These are phyloP conservation scores for Furnarius figulus DNA, from an alignment of 2,113 vertebrate genomes.

Conservation along the genomic window DNA sequence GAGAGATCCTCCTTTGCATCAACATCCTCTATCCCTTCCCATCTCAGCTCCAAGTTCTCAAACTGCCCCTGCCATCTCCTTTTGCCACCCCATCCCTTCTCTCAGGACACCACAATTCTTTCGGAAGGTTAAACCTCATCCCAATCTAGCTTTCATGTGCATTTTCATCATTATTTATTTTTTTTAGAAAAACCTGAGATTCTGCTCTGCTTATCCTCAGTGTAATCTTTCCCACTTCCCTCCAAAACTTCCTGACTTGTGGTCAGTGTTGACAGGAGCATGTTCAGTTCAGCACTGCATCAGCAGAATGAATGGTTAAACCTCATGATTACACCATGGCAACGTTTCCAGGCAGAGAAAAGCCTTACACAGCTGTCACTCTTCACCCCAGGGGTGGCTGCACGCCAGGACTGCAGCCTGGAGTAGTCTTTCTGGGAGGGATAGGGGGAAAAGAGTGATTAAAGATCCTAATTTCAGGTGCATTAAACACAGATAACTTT, in stretches of 20 bases:
- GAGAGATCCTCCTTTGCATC: not conserved
- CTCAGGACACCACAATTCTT: not conserved
- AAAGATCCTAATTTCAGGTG: not conserved
- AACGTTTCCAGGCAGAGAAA: not conserved
- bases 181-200: not conserved
- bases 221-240: slow-evolving; percentile 21
- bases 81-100: not conserved
- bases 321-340: not conserved
- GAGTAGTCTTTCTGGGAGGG: not conserved
- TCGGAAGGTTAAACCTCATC: not conserved
- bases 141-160: not conserved
- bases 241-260: slow-evolving; percentile 46
- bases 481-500: not conserved
- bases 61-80: not conserved
- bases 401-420: not conserved
- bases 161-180: not conserved
- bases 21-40: not conserved
- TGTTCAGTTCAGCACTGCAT: not conserved
- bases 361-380: not conserved
- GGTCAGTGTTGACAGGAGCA: slow-evolving; percentile 22
- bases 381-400: not conserved
- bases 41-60: not conserved
- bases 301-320: slow-evolving; percentile 23
- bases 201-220: not conserved
- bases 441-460: not conserved